phyloP scores from a whole-genome alignment of 2,797 vertebrate genomes.

The Platalea minor region DNA sequence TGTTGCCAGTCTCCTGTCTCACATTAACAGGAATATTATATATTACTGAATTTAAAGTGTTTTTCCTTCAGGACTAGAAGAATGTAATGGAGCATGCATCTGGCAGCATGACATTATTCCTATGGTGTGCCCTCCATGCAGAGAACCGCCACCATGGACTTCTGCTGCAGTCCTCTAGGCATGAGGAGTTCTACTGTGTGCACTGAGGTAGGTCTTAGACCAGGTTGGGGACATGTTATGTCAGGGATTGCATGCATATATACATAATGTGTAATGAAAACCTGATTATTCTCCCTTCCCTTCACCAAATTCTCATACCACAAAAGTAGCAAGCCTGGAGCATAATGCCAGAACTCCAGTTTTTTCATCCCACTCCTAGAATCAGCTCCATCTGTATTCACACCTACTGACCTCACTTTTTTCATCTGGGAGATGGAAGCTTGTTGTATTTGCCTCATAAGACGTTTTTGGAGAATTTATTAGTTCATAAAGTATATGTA shows the following conservation, averaged over 20 bases:
- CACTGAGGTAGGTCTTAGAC: background rate
- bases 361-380: background rate
- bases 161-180: background rate
- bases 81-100: slow-evolving; percentile 17
- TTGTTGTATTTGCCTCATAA: background rate
- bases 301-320: background rate
- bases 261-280: background rate
- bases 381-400: background rate
- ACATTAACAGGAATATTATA: slow-evolving; percentile 31
- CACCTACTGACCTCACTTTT: background rate
- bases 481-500: background rate
- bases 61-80: slow-evolving; percentile 45
- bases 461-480: background rate
- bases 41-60: slow-evolving; percentile 34
- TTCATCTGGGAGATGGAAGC: background rate
- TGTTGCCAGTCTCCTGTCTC: slow-evolving; percentile 34
- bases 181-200: background rate
- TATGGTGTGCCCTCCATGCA: background rate
- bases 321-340: background rate
- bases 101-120: background rate
- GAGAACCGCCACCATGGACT: background rate
- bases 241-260: background rate
- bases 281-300: background rate
- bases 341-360: background rate
- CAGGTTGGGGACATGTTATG: background rate